These are phyloP conservation scores for Nycticebus coucang DNA, from an alignment of 2,113 vertebrate species.

Conservation along the genomic window DNA sequence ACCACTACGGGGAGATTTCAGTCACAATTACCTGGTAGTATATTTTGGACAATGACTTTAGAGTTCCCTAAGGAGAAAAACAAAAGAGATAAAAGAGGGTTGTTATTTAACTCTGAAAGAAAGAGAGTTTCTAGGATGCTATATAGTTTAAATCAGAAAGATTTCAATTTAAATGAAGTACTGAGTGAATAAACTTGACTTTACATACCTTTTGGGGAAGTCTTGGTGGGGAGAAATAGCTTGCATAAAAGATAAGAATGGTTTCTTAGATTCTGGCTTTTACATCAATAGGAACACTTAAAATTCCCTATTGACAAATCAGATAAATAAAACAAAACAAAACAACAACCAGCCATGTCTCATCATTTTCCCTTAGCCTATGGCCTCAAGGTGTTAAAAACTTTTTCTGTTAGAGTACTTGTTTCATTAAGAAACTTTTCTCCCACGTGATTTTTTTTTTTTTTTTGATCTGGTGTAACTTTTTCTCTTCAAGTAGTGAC, in stretches of 20 bases:
- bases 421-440: slow-evolving; percentile 68
- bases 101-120: neutral
- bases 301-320: slow-evolving; percentile 35
- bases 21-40: neutral
- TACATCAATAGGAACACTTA: slow-evolving; percentile 39
- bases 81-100: neutral
- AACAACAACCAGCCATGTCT: slow-evolving; percentile 19
- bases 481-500: slow-evolving; percentile 3
- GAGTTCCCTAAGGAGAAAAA: neutral
- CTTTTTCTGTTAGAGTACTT: slow-evolving; percentile 42
- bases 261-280: slow-evolving; percentile 55
- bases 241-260: slow-evolving; percentile 32
- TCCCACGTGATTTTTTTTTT: neutral
- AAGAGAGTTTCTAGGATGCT: neutral
- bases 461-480: slow-evolving; percentile 24
- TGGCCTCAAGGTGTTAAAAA: slow-evolving; percentile 32
- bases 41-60: neutral
- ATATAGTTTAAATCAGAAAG: slow-evolving; percentile 18
- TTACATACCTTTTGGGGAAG: slow-evolving; percentile 39
- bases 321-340: neutral
- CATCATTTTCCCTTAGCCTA: slow-evolving; percentile 48
- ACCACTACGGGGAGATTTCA: fast-evolving
- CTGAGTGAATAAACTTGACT: slow-evolving; percentile 55
- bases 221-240: neutral
- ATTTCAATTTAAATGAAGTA: slow-evolving; percentile 54